Evolutionary conservation across 2,888 invertebrate species (phyloP).

Genomic region (Meteorus colon): DNA sequence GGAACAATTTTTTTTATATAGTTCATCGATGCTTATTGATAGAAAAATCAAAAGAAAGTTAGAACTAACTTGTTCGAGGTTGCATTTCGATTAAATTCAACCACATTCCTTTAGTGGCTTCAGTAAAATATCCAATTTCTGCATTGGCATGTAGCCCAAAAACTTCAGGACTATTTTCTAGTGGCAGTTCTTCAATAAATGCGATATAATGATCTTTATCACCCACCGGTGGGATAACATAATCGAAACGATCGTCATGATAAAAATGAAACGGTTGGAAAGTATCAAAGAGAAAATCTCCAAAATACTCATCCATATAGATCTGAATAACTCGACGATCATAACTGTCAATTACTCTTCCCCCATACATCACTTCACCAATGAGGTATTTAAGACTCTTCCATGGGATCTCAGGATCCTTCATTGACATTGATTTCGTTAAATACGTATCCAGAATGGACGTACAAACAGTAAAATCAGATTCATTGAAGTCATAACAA

Average conservation of each 20-base stretch:
- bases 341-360: conserved; percentile 92
- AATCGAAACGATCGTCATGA: conserved; percentile 82
- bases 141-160: conserved; percentile 96
- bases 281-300: conserved; percentile 93
- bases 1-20: not conserved
- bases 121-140: conserved; percentile 94
- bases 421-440: conserved; percentile 78
- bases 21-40: not conserved
- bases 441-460: conserved; percentile 90
- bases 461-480: conserved; percentile 92
- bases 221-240: conserved; percentile 83
- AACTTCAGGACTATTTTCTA: conserved; percentile 91
- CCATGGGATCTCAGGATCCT: conserved; percentile 86
- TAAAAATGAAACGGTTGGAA: conserved; percentile 95
- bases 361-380: conserved; percentile 97
- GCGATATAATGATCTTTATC: conserved; percentile 82
- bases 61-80: conserved; percentile 85
- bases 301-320: conserved; percentile 96
- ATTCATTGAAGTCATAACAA: conserved; percentile 93
- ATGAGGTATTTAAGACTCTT: conserved; percentile 92
- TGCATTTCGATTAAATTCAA: conserved; percentile 88
- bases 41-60: conserved; percentile 1
- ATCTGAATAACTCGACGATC: conserved; percentile 89
- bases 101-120: conserved; percentile 92
- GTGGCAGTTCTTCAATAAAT: conserved; percentile 84